phyloP scores from a whole-genome alignment of 2,888 invertebrate species.

The Pachliopta kotzebuea region DNA sequence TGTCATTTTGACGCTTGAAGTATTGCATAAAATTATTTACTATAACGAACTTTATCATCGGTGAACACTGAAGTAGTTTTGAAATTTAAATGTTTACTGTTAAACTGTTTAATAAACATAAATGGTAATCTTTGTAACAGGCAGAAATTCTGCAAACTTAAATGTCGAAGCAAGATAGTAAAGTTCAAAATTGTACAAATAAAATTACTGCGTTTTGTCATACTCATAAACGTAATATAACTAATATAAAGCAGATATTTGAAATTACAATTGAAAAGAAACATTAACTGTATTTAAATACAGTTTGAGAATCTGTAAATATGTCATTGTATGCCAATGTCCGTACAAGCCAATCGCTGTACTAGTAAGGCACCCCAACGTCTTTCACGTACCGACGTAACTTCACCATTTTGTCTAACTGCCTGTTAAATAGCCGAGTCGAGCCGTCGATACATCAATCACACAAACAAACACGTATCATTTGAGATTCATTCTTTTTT shows the following conservation, averaged over 20 bases:
- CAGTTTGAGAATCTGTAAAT: slow-evolving; percentile 53
- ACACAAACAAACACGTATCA: slow-evolving; percentile 60
- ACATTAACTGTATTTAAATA: slow-evolving; percentile 15
- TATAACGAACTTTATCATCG: not conserved
- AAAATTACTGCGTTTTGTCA: not conserved
- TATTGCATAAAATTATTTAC: slow-evolving; percentile 4
- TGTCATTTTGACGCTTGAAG: not conserved
- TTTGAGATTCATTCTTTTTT: slow-evolving; percentile 56
- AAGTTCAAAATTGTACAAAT: not conserved
- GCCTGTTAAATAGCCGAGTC: slow-evolving; percentile 74
- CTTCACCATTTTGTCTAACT: slow-evolving; percentile 76
- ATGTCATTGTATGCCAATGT: slow-evolving; percentile 47
- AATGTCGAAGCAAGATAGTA: not conserved
- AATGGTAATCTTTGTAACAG: not conserved
- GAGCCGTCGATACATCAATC: slow-evolving; percentile 77
- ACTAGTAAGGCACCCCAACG: slow-evolving; percentile 62
- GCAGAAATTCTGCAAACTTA: not conserved
- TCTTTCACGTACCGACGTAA: slow-evolving; percentile 54
- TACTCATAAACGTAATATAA: too few relatives aligned
- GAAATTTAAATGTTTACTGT: slow-evolving; percentile 2
- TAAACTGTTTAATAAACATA: not conserved
- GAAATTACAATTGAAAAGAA: not conserved
- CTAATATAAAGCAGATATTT: not conserved
- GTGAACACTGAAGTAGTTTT: not conserved
- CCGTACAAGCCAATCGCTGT: slow-evolving; percentile 45